Conservation (phyloP, 2,888 invertebrate species). For the Bombylius major region DNA sequence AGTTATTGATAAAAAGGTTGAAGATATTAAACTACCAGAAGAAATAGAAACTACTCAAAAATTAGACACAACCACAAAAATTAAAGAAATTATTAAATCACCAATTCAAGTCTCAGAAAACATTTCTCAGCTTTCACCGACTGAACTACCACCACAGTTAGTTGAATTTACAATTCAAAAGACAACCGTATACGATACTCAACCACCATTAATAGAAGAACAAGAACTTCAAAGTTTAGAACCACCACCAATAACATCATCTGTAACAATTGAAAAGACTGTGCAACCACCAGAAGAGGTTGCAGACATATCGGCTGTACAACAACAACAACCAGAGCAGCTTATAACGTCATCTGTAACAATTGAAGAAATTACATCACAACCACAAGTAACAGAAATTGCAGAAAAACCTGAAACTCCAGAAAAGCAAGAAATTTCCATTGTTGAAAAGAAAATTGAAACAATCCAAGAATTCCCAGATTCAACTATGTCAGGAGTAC, state of each 20-base stretch:
- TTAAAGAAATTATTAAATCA: too few relatives aligned
- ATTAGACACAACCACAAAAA: too few relatives aligned
- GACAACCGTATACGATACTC: slow-evolving; percentile 27
- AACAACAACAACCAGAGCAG: too few relatives aligned
- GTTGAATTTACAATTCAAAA: slow-evolving; percentile 28
- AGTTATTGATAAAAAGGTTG: slow-evolving; percentile 6
- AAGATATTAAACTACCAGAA: slow-evolving; percentile 6
- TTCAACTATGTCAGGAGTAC: background rate
- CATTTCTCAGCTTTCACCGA: background rate
- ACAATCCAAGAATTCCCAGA: too few relatives aligned
- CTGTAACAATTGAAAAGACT: background rate
- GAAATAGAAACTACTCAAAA: background rate
- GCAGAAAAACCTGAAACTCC: too few relatives aligned
- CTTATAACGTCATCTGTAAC: too few relatives aligned
- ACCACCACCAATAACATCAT: background rate
- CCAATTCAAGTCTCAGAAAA: too few relatives aligned
- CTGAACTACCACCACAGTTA: slow-evolving; percentile 14
- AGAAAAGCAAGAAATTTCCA: background rate
- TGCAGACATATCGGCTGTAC: background rate
- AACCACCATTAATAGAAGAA: slow-evolving; percentile 15
- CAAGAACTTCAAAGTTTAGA: slow-evolving; percentile 5
- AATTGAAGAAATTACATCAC: too few relatives aligned
- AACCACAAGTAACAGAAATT: too few relatives aligned
- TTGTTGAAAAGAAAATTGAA: too few relatives aligned
- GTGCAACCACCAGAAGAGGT: background rate